A percentile compares a stretch with the other conserved stretches of the same genome.
phyloP scores from a whole-genome alignment of 2,888 invertebrate species.

The Agrochola circellaris region DNA sequence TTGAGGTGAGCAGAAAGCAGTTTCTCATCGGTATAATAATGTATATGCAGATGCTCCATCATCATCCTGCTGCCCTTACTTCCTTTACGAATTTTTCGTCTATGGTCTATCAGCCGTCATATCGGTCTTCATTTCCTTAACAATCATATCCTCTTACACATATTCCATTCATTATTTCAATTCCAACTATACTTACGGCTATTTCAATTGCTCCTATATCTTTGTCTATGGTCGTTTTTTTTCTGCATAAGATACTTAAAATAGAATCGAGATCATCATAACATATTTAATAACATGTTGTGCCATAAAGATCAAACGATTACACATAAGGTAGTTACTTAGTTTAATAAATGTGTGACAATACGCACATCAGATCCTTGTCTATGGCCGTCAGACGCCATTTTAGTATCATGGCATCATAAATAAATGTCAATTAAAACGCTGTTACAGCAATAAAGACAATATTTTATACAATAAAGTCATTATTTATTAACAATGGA shows the following conservation, averaged over 20 bases:
- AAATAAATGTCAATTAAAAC: conserved; percentile 53
- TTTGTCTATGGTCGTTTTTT: not conserved
- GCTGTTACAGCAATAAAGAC: conserved; percentile 7
- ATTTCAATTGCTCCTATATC: not conserved
- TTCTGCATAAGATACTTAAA: conserved; percentile 9
- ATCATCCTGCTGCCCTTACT: not conserved
- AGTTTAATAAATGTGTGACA: conserved; percentile 38
- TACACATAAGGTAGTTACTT: not conserved
- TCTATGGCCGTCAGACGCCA: conserved; percentile 51
- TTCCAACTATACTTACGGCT: not conserved
- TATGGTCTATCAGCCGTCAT: not conserved
- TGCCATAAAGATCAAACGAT: conserved; percentile 21
- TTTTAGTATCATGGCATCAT: conserved; percentile 42
- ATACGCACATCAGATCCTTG: conserved; percentile 44
- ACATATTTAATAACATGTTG: conserved; percentile 2
- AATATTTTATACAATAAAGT: conserved; percentile 7
- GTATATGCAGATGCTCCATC: not conserved
- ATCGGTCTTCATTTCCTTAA: not conserved
- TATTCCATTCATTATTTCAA: not conserved
- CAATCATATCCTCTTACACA: not conserved
- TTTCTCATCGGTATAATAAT: not conserved
- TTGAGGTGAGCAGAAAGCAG: not conserved
- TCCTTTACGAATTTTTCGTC: not conserved
- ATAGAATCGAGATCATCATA: conserved; percentile 34
- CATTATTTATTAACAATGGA: conserved; percentile 7